These are phyloP conservation scores for Chrysopilus asiliformis DNA, from an alignment of 2,888 invertebrate species.

Conservation along the genomic window DNA sequence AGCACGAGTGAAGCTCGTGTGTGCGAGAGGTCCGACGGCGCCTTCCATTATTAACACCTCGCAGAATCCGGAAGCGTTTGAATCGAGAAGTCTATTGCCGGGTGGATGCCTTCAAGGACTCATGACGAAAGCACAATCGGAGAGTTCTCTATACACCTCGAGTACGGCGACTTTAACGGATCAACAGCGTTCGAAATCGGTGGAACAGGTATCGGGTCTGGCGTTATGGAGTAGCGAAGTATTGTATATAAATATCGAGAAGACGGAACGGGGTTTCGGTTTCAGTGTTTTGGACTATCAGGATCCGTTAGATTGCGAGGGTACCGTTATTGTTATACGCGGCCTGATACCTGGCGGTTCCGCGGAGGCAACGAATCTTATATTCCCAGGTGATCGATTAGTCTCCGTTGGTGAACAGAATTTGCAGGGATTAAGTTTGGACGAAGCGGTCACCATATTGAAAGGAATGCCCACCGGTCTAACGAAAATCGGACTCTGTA, in stretches of 20 bases:
- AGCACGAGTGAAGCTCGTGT: conserved; percentile 78
- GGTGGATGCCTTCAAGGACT: conserved; percentile 72
- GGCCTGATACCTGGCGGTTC: conserved; percentile 96
- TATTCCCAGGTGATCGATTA: conserved; percentile 90
- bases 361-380: conserved; percentile 87
- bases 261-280: conserved; percentile 92
- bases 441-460: conserved; percentile 89
- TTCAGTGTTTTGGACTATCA: conserved; percentile 97
- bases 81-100: conserved; percentile 67
- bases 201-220: conserved; percentile 87
- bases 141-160: conserved; percentile 80
- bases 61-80: conserved; percentile 65
- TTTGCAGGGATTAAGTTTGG: conserved; percentile 82
- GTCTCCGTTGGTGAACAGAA: conserved; percentile 83
- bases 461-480: conserved; percentile 86
- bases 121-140: conserved; percentile 88
- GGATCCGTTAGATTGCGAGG: conserved; percentile 89
- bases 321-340: conserved; percentile 93
- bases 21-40: conserved; percentile 54
- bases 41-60: conserved; percentile 64
- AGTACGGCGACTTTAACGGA: conserved; percentile 69
- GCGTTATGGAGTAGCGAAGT: conserved; percentile 96
- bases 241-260: conserved; percentile 78
- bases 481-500: conserved; percentile 84
- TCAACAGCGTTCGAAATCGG: conserved; percentile 72